Evolutionary conservation across 2,113 vertebrate genomes (phyloP).

Genomic region (Phalacrocorax pelagicus): DNA sequence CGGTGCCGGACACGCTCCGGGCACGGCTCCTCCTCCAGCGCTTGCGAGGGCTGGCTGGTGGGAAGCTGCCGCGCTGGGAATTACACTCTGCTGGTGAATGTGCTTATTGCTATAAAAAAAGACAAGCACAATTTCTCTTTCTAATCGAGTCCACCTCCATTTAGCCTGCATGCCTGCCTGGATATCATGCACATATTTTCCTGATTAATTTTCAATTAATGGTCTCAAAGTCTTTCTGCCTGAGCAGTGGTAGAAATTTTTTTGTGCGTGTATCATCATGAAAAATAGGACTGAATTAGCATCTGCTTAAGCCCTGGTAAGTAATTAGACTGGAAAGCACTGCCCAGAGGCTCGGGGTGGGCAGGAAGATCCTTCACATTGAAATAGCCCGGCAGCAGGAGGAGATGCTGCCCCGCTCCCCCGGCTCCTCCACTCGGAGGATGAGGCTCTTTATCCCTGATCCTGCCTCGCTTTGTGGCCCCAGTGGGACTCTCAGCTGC

Average conservation of each 20-base stretch:
- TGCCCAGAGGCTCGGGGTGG: neutral
- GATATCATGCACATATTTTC: neutral
- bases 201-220: slow-evolving; percentile 73
- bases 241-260: neutral
- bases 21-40: neutral
- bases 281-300: neutral
- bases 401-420: neutral
- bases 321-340: neutral
- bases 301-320: neutral
- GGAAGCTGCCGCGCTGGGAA: slow-evolving; percentile 32
- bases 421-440: neutral
- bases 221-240: slow-evolving; percentile 13
- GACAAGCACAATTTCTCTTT: slow-evolving; percentile 54
- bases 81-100: slow-evolving; percentile 23
- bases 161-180: slow-evolving; percentile 53
- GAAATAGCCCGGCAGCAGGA: neutral
- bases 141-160: slow-evolving; percentile 56
- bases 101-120: neutral
- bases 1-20: neutral
- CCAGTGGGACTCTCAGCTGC: neutral
- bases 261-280: neutral
- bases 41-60: neutral
- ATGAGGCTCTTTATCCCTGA: neutral
- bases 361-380: neutral
- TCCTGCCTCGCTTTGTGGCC: neutral